Conservation (phyloP, 2,888 invertebrate species). For the Drepana falcataria region DNA sequence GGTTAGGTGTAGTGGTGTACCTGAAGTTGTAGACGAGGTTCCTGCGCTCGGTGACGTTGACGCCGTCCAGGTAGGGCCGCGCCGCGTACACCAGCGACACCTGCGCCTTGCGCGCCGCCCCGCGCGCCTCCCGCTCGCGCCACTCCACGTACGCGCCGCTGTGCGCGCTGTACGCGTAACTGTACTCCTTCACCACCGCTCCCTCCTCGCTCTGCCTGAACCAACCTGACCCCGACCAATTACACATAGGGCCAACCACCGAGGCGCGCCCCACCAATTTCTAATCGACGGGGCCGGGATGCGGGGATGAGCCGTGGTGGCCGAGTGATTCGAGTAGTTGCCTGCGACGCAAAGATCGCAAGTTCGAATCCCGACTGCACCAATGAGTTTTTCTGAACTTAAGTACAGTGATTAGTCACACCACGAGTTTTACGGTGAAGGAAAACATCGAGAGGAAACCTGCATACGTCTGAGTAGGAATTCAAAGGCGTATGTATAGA, state of each 20-base stretch:
- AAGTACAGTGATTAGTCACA: no score
- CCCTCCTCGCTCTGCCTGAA: conserved; percentile 88
- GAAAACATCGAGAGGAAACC: no score
- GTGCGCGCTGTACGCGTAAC: conserved; percentile 83
- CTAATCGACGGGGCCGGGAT: no score
- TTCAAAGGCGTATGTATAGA: no score
- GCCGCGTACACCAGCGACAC: conserved; percentile 88
- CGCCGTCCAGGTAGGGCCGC: conserved; percentile 87
- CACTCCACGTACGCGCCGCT: conserved; percentile 89
- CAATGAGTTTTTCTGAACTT: no score
- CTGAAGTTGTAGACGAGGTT: conserved; percentile 92
- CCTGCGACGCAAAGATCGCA: no score
- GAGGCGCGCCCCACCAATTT: no score
- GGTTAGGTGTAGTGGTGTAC: conserved; percentile 22
- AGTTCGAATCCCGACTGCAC: no score
- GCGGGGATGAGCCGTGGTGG: no score
- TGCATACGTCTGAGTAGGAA: no score
- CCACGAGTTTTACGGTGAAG: no score
- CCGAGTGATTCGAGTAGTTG: no score
- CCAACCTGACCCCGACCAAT: conserved; percentile 78
- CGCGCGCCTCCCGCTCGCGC: conserved; percentile 87
- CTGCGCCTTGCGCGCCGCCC: conserved; percentile 77
- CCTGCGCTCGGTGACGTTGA: conserved; percentile 92
- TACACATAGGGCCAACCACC: neutral
- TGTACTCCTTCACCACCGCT: conserved; percentile 89